Conservation (phyloP, 1,140 invertebrate species). For the Catajapyx aquilonaris region DNA sequence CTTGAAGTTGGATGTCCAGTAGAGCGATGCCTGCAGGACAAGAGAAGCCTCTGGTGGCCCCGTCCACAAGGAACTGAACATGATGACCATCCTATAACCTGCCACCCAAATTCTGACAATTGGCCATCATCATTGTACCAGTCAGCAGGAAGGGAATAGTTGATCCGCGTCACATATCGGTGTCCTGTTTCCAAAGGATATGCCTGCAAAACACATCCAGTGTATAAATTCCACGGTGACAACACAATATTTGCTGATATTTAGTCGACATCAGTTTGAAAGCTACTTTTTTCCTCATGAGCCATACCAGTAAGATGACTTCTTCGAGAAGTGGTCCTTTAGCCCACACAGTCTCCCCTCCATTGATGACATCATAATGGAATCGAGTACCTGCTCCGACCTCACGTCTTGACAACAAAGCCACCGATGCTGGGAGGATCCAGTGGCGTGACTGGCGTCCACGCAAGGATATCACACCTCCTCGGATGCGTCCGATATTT, state of each 20-base stretch:
- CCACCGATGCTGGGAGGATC: slow-evolving; percentile 3
- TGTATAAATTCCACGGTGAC: neutral
- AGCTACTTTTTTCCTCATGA: neutral
- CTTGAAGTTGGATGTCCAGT: too few relatives aligned
- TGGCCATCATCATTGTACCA: slow-evolving; percentile 17
- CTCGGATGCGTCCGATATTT: slow-evolving; percentile 14
- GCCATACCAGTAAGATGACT: slow-evolving; percentile 32
- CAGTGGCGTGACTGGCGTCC: slow-evolving; percentile 5
- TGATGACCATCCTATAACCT: slow-evolving; percentile 27
- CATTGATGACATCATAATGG: slow-evolving; percentile 23
- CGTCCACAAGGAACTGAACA: slow-evolving; percentile 32
- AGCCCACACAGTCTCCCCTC: slow-evolving; percentile 26
- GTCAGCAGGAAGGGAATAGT: slow-evolving; percentile 17
- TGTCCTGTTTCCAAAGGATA: slow-evolving; percentile 11
- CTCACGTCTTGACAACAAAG: slow-evolving; percentile 8
- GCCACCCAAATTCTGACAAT: slow-evolving; percentile 26
- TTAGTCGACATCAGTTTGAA: neutral
- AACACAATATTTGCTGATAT: slow-evolving; percentile 4
- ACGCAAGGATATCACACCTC: slow-evolving; percentile 4
- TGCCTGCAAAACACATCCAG: neutral
- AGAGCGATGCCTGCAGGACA: slow-evolving; percentile 22
- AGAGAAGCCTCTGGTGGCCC: slow-evolving; percentile 25
- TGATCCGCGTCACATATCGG: slow-evolving; percentile 16
- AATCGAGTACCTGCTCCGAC: slow-evolving; percentile 30
- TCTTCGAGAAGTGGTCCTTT: slow-evolving; percentile 31